Base-by-base conservation (phyloP, 2,888 invertebrate genomes). In the Pyrochroa serraticornis region DNA sequence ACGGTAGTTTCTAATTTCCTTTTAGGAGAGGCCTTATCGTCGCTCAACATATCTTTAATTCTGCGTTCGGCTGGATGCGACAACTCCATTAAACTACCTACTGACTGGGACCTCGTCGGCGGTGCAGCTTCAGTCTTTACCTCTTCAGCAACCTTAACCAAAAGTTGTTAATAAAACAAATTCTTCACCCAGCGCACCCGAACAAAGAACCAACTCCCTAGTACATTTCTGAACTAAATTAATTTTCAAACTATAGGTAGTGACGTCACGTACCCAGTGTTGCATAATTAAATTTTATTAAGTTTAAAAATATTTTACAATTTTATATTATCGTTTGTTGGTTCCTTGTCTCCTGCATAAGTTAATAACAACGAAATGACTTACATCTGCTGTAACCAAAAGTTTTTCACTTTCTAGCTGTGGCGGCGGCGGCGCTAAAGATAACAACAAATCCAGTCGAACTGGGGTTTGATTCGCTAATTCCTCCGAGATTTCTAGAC, bases 381-480 rank as follows among this genome's bases (percentile, higher is more conserved):
- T 44, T 66, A 74, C 77, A 51, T 84, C 84, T 42, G 82, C 83
- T 1, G 89, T 88, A 56, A 89, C 86, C 36, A 90, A 84, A 56
- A 91, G 80, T 68, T 91, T 89, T 72, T 90, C 89, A 44, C 88
- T 88, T 69, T 88, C 87, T 9, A 89, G 82, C 67, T 83, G 82
- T 10, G 92, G 88, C 48, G 89, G 87, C 36, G 93, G 84, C n/a
- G 93, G 92, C 58, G 92, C 91, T 63, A 95, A 80, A 6, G 94
- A 92, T 59, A 95, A 83, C 64, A 96, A 82, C 55, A 95, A 83
- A 80, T 95, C 95, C 31, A 95, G 82, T 37, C 95, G 84, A 37
- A 95, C 94, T 0, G 95, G 95, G 1, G 95, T 95, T 79, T 94
- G 91, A 69, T 92, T 93, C 14, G 95, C 95, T 64, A 95, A 78